Percentiles rank a stretch among this genome's conserved stretches.
Evolutionary conservation across 2,113 vertebrate species (phyloP).

Genomic region (Cebus imitator): DNA sequence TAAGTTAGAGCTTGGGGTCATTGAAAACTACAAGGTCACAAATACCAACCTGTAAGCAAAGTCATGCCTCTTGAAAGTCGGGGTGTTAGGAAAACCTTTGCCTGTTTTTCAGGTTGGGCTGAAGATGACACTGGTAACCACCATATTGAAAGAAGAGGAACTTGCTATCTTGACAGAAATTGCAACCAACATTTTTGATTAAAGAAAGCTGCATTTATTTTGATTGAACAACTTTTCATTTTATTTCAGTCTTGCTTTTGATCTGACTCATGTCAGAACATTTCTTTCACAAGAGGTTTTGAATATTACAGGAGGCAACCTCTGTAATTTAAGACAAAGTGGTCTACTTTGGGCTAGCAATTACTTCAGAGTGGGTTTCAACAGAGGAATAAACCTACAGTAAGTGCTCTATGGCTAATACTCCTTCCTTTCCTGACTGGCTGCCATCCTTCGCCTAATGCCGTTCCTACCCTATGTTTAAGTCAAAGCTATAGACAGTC

Average conservation of each 20-base stretch:
- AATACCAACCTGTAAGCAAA: neutral
- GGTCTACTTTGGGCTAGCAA: constrained; percentile 38
- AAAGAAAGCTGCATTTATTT: constrained; percentile 61
- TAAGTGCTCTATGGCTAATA: neutral
- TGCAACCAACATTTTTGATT: constrained; percentile 35
- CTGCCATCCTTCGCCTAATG: neutral
- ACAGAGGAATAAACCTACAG: neutral
- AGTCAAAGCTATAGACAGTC: neutral
- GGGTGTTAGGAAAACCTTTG: neutral
- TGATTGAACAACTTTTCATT: constrained; percentile 51
- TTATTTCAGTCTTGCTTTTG: constrained; percentile 69
- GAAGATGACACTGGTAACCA: neutral
- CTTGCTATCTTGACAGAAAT: constrained; percentile 47
- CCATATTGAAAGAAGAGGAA: neutral
- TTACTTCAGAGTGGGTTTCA: constrained; percentile 42
- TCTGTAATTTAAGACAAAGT: constrained; percentile 71
- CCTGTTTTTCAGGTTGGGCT: neutral
- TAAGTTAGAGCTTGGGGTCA: neutral
- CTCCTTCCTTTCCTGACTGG: neutral
- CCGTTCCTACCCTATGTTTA: neutral
- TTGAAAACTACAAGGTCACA: neutral
- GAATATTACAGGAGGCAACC: constrained; percentile 55
- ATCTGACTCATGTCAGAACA: constrained; percentile 48
- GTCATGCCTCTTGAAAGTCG: neutral
- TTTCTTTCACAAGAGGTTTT: constrained; percentile 32